Conservation (phyloP, 2,888 invertebrate species). For the Hydriomena furcata region DNA sequence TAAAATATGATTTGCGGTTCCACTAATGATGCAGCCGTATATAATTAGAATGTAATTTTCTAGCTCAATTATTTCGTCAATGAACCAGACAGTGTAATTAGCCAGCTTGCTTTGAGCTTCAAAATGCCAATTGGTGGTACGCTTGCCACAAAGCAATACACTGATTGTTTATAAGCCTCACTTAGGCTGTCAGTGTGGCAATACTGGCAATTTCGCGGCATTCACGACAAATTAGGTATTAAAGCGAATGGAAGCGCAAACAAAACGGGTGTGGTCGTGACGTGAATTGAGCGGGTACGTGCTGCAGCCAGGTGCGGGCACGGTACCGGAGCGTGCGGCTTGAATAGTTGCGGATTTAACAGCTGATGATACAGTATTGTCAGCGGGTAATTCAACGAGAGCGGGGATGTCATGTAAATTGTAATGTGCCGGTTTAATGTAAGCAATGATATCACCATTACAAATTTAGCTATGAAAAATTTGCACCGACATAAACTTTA, state of each 20-base stretch:
- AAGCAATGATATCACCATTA: too few species aligned
- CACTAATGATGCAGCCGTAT: not conserved
- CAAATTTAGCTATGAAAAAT: too few species aligned
- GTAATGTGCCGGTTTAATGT: too few species aligned
- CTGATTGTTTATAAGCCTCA: slow-evolving; percentile 62
- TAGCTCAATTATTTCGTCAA: slow-evolving; percentile 5
- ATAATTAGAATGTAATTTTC: slow-evolving; percentile 4
- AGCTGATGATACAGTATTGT: slow-evolving; percentile 11
- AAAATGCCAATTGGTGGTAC: slow-evolving; percentile 7
- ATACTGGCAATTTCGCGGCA: slow-evolving; percentile 80
- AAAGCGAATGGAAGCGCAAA: slow-evolving; percentile 80
- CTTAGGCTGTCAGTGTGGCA: slow-evolving; percentile 70
- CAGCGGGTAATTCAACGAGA: not conserved
- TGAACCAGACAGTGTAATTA: slow-evolving; percentile 6
- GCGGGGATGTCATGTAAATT: too few species aligned
- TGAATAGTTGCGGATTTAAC: slow-evolving; percentile 11
- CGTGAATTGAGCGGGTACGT: slow-evolving; percentile 70
- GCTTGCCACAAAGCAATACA: slow-evolving; percentile 4
- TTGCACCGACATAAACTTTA: too few species aligned
- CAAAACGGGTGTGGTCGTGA: slow-evolving; percentile 80
- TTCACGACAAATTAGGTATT: slow-evolving; percentile 82
- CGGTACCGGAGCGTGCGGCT: slow-evolving; percentile 31
- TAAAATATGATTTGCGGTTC: too few species aligned
- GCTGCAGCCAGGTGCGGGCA: slow-evolving; percentile 47
- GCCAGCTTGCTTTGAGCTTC: slow-evolving; percentile 2